Evolutionary conservation across 1,140 invertebrate genomes (phyloP), one percentile per base, ranked within the genome.

Genomic region (Lethocerus indicus): DNA sequence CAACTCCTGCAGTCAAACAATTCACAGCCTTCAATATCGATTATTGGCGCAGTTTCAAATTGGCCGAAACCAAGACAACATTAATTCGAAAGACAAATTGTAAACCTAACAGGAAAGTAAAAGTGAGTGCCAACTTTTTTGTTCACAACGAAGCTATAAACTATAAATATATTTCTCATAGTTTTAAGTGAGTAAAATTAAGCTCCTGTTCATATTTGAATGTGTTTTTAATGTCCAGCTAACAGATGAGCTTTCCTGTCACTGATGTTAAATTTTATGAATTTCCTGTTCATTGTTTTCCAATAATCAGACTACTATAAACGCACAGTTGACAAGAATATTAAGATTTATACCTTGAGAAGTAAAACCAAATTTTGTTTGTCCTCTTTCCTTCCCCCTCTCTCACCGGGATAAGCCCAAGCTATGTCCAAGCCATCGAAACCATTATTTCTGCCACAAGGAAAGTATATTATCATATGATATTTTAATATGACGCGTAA

Each of bases 401-500:
- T 70, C 57, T 73, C 73, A 7, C 71, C 77, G 0, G 86, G 85
- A 61, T 84, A 90, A 54, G 72, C 70, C 65, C 77, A 66, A 60
- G 87, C 83, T 45, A 90, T 64, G 58, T 90, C 86, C 18, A 91
- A 60, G 0, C 87, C 87, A 60, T 90, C 82, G 56, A 90, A 90
- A 28, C 75, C 73, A 60, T 86, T 75, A 54, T 73, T 72, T 20
- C 53, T 54, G 28, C 2, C 54, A 54, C 60, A 75, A 32, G 29
- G 29, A 39, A 39, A 47, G 40, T 48, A 49, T 24, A 32, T 32
- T 9, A 12, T 32, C 29, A n/a, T n/a, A n/a, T n/a, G n/a, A n/a
- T 16, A 32, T 32, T 16, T 32, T 9, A 32, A 32, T 12, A 12
- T 9, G 29, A 32, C 9, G 29, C 16, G 29, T 32, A 12, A 12